Conservation (phyloP, 2,113 vertebrate species). For the Uria aalge region DNA sequence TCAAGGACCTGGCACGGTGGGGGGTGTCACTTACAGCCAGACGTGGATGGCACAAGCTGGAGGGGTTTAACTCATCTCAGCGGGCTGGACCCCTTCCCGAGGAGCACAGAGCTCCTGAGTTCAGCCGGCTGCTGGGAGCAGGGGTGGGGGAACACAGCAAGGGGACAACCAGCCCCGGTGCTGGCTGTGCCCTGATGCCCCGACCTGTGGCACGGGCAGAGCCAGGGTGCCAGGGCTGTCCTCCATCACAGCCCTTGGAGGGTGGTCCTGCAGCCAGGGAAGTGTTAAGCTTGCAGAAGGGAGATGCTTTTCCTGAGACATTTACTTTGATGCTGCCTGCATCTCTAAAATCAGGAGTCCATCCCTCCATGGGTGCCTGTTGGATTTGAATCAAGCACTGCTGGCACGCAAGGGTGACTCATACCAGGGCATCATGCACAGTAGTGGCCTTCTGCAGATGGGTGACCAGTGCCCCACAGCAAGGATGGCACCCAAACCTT, state of each 20-base stretch:
- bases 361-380: neutral
- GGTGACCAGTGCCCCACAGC: neutral
- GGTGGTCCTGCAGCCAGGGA: neutral
- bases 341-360: neutral
- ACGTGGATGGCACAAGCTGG: neutral
- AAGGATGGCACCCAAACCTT: neutral
- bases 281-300: neutral
- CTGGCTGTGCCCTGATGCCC: neutral
- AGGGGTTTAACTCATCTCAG: neutral
- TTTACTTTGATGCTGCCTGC: neutral
- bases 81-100: neutral
- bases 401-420: rapidly evolving
- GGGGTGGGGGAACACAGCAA: neutral
- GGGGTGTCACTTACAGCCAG: neutral
- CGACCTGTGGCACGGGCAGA: neutral
- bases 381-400: neutral
- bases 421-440: neutral
- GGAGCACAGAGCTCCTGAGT: neutral
- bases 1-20: constrained; percentile 8
- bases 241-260: neutral
- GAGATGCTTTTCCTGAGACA: neutral
- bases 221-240: neutral
- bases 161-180: rapidly evolving
- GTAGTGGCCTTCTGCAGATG: neutral
- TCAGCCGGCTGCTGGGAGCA: neutral